Base-by-base conservation (phyloP, 2,888 invertebrate species). In the Perithous albicinctus region DNA sequence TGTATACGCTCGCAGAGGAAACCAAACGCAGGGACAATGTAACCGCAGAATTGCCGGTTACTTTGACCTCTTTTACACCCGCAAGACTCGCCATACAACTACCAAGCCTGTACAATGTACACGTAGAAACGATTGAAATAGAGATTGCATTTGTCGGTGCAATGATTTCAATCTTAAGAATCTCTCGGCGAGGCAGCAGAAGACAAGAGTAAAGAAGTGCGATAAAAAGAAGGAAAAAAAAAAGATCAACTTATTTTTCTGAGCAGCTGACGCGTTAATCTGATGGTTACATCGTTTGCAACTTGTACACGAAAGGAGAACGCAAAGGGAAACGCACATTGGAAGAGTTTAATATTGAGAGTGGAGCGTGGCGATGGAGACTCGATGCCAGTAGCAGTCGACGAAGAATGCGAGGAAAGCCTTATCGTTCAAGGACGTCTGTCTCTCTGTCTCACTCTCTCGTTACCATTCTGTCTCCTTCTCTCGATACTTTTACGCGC, bases 351-450 rank as follows among this genome's bases (percentile, higher is more conserved):
- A 73, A n/a, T n/a, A n/a, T n/a, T 46, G 35, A 66, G 35, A 59
- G 43, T 64, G 43, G 54, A 63, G 43, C 46, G 64, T 46, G n/a
- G 56, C 43, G 41, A 70, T 64, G n/a, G n/a, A 64, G 54, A 69
- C 35, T 43, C 63, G 51, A 29, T 56, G 20, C 32, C 29, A 54
- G 63, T 18, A 43, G 48, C 41, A 41, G 72, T 32, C 32, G 66
- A 72, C 43, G 73, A 54, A 85, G 88, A 88, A 88, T 88, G 85
- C 79, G 61, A 84, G 85, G 61, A 79, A 79, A 79, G 46, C 80
- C 87, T 87, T 87, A 88, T 88, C 89, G 87, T 87, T 89, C 90
- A 90, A 90, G 90, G 90, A 90, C 90, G 88, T 87, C 78, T 79
- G 78, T 86, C 84, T 85, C 23, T 38, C 38, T 63, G n/a, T 54